Percentiles rank a stretch among this genome's conserved stretches.
These are phyloP conservation scores for Athene cunicularia DNA, from an alignment of 2,113 vertebrate genomes.

Conservation along the genomic window DNA sequence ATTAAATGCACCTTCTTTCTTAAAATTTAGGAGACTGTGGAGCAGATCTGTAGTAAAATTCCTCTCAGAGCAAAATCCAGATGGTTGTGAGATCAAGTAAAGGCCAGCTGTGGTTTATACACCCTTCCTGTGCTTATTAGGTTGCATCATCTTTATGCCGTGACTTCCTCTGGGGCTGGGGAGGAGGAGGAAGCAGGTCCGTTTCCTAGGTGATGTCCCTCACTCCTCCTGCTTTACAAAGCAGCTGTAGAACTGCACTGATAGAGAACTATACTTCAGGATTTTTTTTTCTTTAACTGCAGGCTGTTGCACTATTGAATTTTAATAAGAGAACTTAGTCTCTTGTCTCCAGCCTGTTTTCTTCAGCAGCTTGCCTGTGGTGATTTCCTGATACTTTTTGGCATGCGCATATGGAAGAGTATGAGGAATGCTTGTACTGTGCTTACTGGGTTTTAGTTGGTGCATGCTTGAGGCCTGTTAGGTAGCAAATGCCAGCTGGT, in stretches of 20 bases:
- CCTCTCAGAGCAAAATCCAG: not conserved
- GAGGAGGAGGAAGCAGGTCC: not conserved
- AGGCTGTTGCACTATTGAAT: not conserved
- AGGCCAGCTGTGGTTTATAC: not conserved
- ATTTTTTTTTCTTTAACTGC: not conserved
- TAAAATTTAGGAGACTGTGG: not conserved
- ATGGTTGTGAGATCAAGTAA: not conserved
- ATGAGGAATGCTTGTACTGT: not conserved
- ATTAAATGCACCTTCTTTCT: not conserved
- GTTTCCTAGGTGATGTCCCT: not conserved
- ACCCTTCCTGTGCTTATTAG: not conserved
- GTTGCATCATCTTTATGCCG: not conserved
- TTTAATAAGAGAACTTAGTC: not conserved
- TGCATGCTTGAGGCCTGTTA: not conserved
- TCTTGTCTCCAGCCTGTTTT: not conserved
- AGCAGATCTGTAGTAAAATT: not conserved
- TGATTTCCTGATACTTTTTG: not conserved
- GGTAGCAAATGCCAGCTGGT: not conserved
- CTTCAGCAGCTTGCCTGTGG: not conserved
- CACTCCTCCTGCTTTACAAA: not conserved
- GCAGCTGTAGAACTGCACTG: not conserved
- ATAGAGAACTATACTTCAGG: not conserved
- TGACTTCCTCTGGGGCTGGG: not conserved
- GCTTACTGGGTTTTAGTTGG: not conserved
- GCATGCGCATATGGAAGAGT: not conserved